Conservation (phyloP, 37 sponge, comb jelly and placozoan species). For the Aphrocallistes beatrix region DNA sequence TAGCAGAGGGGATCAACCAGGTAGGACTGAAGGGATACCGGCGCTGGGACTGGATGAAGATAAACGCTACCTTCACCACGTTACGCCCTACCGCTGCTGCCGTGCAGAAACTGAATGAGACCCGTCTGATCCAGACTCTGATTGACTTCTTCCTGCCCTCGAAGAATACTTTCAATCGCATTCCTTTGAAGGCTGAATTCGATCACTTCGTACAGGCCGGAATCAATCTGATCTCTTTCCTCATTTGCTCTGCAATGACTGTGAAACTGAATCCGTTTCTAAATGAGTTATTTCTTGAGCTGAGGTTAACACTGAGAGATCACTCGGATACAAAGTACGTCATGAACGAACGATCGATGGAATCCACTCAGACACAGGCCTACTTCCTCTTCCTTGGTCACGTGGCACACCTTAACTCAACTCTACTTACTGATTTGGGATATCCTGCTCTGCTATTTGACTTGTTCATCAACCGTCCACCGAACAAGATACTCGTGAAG, state of each 20-base stretch:
- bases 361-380: background rate
- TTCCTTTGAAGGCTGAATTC: background rate
- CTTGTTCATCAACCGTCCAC: background rate
- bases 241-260: background rate
- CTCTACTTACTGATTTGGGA: background rate
- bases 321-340: background rate
- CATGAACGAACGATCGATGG: background rate
- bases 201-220: background rate
- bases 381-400: background rate
- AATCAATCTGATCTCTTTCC: background rate
- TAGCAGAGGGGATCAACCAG: background rate
- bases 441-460: background rate
- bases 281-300: background rate
- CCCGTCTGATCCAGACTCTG: background rate
- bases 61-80: background rate
- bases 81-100: background rate
- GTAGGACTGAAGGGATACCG: background rate
- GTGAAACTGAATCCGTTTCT: background rate
- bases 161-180: background rate
- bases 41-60: background rate
- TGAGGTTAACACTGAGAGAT: background rate
- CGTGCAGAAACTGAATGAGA: background rate
- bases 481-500: background rate
- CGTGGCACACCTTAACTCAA: background rate
- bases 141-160: background rate